These are phyloP conservation scores for Helicoverpa armigera DNA, from an alignment of 1,140 invertebrate species.

Conservation along the genomic window DNA sequence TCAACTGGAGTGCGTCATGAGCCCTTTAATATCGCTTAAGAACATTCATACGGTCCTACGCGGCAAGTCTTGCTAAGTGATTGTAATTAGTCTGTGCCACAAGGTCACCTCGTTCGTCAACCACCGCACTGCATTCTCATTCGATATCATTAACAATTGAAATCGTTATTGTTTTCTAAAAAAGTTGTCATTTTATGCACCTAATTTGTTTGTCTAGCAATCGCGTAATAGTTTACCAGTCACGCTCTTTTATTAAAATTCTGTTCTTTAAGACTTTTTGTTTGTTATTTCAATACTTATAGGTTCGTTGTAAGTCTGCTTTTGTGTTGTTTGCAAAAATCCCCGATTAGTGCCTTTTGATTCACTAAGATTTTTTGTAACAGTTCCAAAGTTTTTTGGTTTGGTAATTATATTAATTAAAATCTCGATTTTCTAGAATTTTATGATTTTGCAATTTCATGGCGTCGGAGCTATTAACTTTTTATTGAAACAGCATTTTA, in stretches of 20 bases:
- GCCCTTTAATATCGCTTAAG: slow-evolving; percentile 8
- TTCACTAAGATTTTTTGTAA: no score
- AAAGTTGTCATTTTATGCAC: neutral
- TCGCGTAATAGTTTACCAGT: neutral
- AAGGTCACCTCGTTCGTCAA: slow-evolving; percentile 33
- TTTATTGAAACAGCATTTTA: no score
- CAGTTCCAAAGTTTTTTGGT: no score
- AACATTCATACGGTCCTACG: neutral
- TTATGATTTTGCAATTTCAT: no score
- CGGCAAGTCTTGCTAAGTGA: slow-evolving; percentile 49
- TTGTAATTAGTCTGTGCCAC: slow-evolving; percentile 47
- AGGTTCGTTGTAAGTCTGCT: no score
- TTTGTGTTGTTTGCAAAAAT: neutral
- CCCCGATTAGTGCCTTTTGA: neutral
- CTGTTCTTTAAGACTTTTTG: neutral
- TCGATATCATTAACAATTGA: slow-evolving; percentile 8
- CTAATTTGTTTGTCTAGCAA: neutral
- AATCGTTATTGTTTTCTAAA: slow-evolving; percentile 4
- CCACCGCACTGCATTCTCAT: neutral
- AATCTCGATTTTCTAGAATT: no score
- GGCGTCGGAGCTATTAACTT: no score
- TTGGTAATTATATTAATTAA: no score
- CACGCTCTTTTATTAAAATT: neutral
- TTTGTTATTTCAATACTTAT: neutral
- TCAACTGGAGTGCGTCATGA: slow-evolving; percentile 7